Evolutionary conservation across 2,113 vertebrate species (phyloP).

Genomic region (Oryzias javanicus): DNA sequence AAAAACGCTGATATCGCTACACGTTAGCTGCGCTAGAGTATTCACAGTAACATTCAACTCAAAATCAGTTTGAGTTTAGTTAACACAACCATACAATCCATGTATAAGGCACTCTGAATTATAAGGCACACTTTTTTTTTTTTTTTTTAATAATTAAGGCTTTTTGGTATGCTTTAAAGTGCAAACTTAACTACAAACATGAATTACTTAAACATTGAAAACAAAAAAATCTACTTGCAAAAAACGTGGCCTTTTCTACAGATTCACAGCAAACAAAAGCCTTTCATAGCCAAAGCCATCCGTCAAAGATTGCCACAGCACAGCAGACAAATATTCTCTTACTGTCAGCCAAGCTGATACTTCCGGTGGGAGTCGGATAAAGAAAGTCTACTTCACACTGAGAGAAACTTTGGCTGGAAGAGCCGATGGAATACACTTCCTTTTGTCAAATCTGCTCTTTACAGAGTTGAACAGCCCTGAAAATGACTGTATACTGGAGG

Average conservation of each 20-base stretch:
- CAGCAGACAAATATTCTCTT: constrained; percentile 33
- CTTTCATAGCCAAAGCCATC: constrained; percentile 27
- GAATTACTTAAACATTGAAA: background rate
- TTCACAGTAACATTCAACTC: too few relatives aligned
- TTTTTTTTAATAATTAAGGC: too few relatives aligned
- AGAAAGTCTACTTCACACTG: constrained; percentile 34
- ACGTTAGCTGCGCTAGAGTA: too few relatives aligned
- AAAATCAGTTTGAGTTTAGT: too few relatives aligned
- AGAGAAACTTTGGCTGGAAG: constrained; percentile 41
- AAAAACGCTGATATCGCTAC: too few relatives aligned
- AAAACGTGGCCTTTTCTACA: constrained; percentile 6
- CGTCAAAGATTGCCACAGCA: constrained; percentile 22
- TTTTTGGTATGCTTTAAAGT: too few relatives aligned
- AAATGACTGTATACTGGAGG: constrained; percentile 36
- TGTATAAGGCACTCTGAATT: too few relatives aligned
- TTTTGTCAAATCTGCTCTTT: constrained; percentile 44
- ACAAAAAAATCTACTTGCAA: constrained; percentile 5
- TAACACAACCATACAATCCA: too few relatives aligned
- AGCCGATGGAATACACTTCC: constrained; percentile 44
- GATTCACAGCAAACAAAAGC: constrained; percentile 16
- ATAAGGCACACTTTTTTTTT: too few relatives aligned
- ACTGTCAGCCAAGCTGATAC: constrained; percentile 41
- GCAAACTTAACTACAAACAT: too few relatives aligned
- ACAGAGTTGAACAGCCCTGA: constrained; percentile 51
- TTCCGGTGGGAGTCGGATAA: constrained; percentile 46